Evolutionary conservation across 2,888 invertebrate species (phyloP), one percentile per base, ranked within the genome.

Genomic region (Drosophila ustulata): DNA sequence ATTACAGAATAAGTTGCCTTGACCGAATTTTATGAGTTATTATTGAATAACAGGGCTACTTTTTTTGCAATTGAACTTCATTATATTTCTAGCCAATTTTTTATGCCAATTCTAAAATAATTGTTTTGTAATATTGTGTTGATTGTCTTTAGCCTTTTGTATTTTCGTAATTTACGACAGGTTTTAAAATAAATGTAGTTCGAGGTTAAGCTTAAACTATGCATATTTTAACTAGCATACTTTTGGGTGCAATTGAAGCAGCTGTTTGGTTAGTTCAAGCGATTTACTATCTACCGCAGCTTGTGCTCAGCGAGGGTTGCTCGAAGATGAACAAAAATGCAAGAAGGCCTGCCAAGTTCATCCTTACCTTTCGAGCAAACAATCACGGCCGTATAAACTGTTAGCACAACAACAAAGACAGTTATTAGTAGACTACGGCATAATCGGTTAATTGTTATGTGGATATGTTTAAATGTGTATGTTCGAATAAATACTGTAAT

Each of bases 341-440:
- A n/a, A 39, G 39, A 39, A 39, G n/a, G 39, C 39, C 39, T 39
- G 39, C 39, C 6, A 6, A 13, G 39, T 41, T 41, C 39, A 41
- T 41, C 39, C 39, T 74, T 86, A 88, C 81, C 84, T 86, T 73
- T 66, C 18, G 66, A 56, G 43, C 63, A 72, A 50, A 70, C 52
- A 68, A 76, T 69, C 70, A 87, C 57, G 39, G 52, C 25, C 45
- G 69, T 37, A 53, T 55, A 86, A 50, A 86, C 83, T 84, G 83
- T 77, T 80, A 70, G 69, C 69, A 67, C 52, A 77, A 55, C 58
- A 70, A 68, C 56, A 80, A 55, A 66, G 65, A 64, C 59, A 34
- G 25, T 78, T 66, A 75, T 84, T 87, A 87, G 88, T 84, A 49
- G n/a, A 37, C 37, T 37, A 37, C 34, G 4, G 34, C n/a, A n/a